Conservation (phyloP, 2,797 vertebrate species). For the Acestrorhynchus altus region DNA sequence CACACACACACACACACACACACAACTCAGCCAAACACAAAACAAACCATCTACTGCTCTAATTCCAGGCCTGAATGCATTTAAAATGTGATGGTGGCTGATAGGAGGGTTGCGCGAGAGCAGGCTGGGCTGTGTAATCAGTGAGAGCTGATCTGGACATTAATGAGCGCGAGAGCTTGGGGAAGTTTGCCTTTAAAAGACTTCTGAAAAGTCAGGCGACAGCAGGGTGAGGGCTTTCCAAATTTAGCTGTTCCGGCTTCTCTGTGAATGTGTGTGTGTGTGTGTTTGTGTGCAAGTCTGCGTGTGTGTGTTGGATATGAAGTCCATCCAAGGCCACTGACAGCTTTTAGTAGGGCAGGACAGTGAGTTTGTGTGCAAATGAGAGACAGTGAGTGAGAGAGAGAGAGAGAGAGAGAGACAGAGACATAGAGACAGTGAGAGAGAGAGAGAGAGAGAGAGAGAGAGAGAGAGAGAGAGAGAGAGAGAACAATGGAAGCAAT, state of each 20-base stretch:
- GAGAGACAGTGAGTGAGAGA: not conserved
- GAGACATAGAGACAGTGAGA: not conserved
- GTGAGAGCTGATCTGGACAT: no score
- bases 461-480: not conserved
- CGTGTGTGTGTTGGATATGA: not conserved
- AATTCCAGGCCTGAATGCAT: not conserved
- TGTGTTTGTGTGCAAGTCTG: slow-evolving; percentile 58
- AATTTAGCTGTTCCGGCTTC: slow-evolving; percentile 57
- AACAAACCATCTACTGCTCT: slow-evolving; percentile 9
- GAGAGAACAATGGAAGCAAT: no score
- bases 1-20: slow-evolving; percentile 62
- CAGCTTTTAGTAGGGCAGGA: slow-evolving; percentile 60
- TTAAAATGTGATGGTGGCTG: not conserved
- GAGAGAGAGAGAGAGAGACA: not conserved
- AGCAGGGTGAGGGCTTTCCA: slow-evolving; percentile 60
- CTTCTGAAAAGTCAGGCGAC: slow-evolving; percentile 64
- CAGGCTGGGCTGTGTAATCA: no score
- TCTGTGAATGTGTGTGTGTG: slow-evolving; percentile 25
- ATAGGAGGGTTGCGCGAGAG: not conserved
- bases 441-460: not conserved
- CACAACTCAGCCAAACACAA: slow-evolving; percentile 26
- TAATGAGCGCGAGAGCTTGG: slow-evolving; percentile 24
- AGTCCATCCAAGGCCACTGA: slow-evolving; percentile 63
- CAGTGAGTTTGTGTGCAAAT: slow-evolving; percentile 38
- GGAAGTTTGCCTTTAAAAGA: slow-evolving; percentile 60